Evolutionary conservation across 2,113 vertebrate genomes (phyloP).

Genomic region (Peromyscus leucopus): DNA sequence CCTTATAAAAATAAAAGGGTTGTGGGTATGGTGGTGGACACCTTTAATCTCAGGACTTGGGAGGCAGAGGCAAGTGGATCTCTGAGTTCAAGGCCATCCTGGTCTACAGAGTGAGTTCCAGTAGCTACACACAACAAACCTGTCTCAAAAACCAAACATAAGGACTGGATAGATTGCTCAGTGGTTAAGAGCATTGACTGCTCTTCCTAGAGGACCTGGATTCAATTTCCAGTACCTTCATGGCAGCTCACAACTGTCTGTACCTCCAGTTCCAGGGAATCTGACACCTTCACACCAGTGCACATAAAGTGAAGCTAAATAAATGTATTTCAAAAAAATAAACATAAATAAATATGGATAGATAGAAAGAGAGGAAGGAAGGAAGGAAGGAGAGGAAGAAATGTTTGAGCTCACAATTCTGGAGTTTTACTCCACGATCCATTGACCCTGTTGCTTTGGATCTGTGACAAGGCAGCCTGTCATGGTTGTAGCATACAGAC

Average conservation of each 20-base stretch:
- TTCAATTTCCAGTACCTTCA: no score
- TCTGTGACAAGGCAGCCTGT: background rate
- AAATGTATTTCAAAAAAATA: background rate
- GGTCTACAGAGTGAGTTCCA: background rate
- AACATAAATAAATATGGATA: background rate
- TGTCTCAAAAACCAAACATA: background rate
- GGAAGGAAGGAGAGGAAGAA: no score
- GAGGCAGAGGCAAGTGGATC: background rate
- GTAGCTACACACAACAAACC: background rate
- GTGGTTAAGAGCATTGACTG: no score
- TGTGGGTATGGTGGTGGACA: background rate
- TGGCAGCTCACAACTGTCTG: no score
- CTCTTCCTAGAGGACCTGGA: no score
- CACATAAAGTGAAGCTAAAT: no score
- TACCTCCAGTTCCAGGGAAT: no score
- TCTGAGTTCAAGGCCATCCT: background rate
- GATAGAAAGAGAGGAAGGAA: background rate
- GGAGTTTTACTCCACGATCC: background rate
- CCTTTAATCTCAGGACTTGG: background rate
- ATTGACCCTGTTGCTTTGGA: background rate
- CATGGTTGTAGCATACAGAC: no score
- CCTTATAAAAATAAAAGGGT: background rate
- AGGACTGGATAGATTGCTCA: no score
- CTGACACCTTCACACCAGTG: no score
- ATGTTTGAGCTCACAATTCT: background rate